Evolutionary conservation across 1,140 invertebrate genomes (phyloP), one percentile per base, ranked within the genome.

Genomic region (Pemphigus obesinymphae): DNA sequence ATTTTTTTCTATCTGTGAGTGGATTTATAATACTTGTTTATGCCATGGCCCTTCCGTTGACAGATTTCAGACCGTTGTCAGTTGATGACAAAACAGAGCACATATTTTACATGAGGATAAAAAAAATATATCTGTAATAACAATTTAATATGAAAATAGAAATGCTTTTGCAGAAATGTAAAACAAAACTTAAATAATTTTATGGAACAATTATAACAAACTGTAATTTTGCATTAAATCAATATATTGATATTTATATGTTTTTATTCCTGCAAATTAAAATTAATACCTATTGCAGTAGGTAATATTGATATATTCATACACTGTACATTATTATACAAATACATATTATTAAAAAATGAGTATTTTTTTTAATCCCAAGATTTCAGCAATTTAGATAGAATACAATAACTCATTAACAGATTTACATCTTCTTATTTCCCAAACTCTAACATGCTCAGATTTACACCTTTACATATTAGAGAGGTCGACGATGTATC

Each of bases 11-110:
- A 40, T 75, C 45, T 75, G 45, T 50, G 72, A 75, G 72, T 75
- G 72, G 72, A 53, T 75, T 75, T 75, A 55, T 55, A 75, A 75
- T 75, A 55, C 72, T 75, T 75, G 50, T 75, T 75, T 75, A 34
- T 55, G 29, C 72, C 20, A 13, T 70, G n/a, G 48, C 17, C 72
- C 53, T 53, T 55, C 11, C 29, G 72, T 31, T 75, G 72, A 75
- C 72, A 53, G 48, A n/a, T 75, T 75, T 75, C 20, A 45, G 10
- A 75, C 72, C 45, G 29, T 75, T 75, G 17, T 75, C 48, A 75
- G 72, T 23, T 55, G 48, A 75, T 15, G 31, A 75, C 72, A 53
- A 53, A 75, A 53, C 72, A 34, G 1, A 53, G 45, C 17, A n/a
- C n/a, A n/a, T n/a, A n/a, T 53, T 53, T 66, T 75, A 53, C 29